A percentile compares a stretch with the other conserved stretches of the same genome.
Evolutionary conservation across 2,888 invertebrate genomes (phyloP).

Genomic region (Machimus rusticus): DNA sequence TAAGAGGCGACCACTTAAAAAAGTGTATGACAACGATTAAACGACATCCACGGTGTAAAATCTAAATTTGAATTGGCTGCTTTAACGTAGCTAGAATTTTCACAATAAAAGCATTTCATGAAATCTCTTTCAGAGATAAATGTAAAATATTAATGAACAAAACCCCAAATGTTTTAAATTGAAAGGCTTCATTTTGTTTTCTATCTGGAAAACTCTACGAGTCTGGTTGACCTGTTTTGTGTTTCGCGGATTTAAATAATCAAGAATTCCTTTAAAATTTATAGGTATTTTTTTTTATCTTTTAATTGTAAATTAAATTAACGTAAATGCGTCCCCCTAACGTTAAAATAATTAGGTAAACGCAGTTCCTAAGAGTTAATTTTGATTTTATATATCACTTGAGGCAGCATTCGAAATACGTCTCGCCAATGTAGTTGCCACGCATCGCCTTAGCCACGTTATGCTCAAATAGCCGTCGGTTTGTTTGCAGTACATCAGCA

Average conservation of each 20-base stretch:
- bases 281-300: slow-evolving; percentile 43
- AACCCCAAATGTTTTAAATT: background rate
- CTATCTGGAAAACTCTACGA: background rate
- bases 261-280: slow-evolving; percentile 8
- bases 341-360: slow-evolving; percentile 58
- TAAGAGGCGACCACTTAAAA: background rate
- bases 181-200: background rate
- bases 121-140: background rate
- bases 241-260: slow-evolving; percentile 11
- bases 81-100: background rate
- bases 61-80: background rate
- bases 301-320: slow-evolving; percentile 58
- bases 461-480: slow-evolving; percentile 91
- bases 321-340: slow-evolving; percentile 60
- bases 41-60: background rate
- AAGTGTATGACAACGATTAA: background rate
- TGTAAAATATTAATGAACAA: background rate
- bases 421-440: slow-evolving; percentile 92
- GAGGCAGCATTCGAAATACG: slow-evolving; percentile 95
- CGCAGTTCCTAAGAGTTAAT: slow-evolving; percentile 61
- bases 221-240: slow-evolving; percentile 23
- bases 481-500: slow-evolving; percentile 94
- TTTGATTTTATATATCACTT: slow-evolving; percentile 75
- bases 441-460: slow-evolving; percentile 96
- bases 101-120: background rate